Evolutionary conservation across 2,797 vertebrate species (phyloP), one percentile per base, ranked within the genome.

Genomic region (Allobates femoralis): DNA sequence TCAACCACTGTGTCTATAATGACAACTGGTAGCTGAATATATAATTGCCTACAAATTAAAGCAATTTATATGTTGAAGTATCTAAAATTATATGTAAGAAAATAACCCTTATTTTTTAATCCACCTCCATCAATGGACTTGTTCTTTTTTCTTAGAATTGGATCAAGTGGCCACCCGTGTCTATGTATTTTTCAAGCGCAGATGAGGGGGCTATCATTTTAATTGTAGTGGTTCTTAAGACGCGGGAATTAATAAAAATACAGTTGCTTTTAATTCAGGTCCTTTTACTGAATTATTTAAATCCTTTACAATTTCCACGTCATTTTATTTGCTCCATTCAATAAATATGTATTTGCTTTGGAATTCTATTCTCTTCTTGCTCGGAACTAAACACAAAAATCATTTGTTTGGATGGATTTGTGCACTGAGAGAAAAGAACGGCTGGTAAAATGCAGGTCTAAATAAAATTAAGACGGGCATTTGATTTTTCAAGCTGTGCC

Each of bases 401-500:
- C 3, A 50, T 75, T 58, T 73, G 21, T 74, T 41, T 74, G 81
- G 67, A 74, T 5, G 34, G 55, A 60, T 60, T 30, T 58, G 53
- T 56, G 23, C 26, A 15, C 64, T 11, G 32, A 73, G 67, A 23
- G 30, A 56, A 37, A 71, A 83, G 67, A 83, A 23, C 14, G 10
- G 16, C 67, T 46, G 53, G 62, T 46, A 71, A 55, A 69, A 73
- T 12, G 32, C 19, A 1, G 77, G 56, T 80, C 81, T 83, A 83
- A 83, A 83, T 76, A 84, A 53, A 64, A 66, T 60, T 60, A 76
- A 64, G 30, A 21, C 55, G 50, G 37, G 64, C 67, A 67, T 76
- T 81, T 28, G 64, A 85, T 85, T 69, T 80, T 53, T 86, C 55
- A 81, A 66, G 58, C 85, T 76, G 85, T 76, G 78, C 85, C 56